These are phyloP conservation scores for Heterochromis multidens DNA, from an alignment of 2,113 vertebrate species.

Conservation along the genomic window DNA sequence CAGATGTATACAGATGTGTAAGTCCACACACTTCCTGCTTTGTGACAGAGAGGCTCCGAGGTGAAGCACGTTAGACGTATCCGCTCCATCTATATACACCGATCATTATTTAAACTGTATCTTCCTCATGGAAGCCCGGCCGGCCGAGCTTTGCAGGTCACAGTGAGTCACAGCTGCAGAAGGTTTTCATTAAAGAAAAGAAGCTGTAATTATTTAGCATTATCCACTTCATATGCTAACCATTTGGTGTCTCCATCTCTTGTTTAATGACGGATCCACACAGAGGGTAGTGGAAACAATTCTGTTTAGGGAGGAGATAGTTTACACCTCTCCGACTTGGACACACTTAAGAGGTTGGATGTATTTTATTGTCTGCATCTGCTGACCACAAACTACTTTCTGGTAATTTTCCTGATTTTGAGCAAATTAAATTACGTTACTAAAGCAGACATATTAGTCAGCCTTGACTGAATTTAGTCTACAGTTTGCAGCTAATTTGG, in stretches of 20 bases:
- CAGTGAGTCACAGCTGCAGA: constrained; percentile 1
- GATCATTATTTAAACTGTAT: constrained; percentile 27
- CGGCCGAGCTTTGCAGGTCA: background rate
- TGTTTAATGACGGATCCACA: background rate
- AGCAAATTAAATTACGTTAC: background rate
- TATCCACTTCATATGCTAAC: constrained; percentile 9
- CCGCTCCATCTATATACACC: constrained; percentile 18
- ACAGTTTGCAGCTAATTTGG: background rate
- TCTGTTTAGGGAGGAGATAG: background rate
- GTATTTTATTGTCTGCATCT: constrained; percentile 12
- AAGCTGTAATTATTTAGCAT: constrained; percentile 18
- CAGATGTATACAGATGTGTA: background rate
- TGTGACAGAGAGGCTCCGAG: background rate
- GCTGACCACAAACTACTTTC: background rate
- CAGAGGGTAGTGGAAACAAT: background rate
- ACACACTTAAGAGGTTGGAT: background rate
- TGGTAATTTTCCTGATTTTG: background rate
- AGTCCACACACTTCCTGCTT: constrained; percentile 3
- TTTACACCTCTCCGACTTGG: constrained; percentile 7
- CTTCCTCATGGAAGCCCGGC: background rate
- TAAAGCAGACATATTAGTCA: background rate
- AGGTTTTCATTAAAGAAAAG: constrained; percentile 30
- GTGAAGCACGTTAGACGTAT: background rate
- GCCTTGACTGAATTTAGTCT: background rate
- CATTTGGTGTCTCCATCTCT: constrained; percentile 14